Base-by-base conservation (phyloP, 2,113 vertebrate genomes). In the Cephalopholis sonnerati region DNA sequence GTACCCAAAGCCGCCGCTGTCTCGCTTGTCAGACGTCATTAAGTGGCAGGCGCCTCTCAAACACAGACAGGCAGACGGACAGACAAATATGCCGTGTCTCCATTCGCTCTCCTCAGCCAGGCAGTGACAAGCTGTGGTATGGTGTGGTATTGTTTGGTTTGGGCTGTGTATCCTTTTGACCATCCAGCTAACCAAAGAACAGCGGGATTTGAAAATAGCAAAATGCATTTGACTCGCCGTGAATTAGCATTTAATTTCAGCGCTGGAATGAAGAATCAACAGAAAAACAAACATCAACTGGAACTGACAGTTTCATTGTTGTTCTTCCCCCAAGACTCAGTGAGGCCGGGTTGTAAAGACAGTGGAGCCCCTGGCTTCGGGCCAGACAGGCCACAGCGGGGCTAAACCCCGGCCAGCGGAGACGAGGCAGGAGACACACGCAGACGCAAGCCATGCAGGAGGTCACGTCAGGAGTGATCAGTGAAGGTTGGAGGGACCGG, bases 21-120 rank as follows among this genome's bases (percentile, higher is more conserved):
- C 92, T 91, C 73, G 72, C 87, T 86, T 91, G 90, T 93, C 93
- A 93, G 91, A 91, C 61, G 48, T 85, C 75, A 84, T 92, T 91
- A 92, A 90, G 92, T 81, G 89, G 84, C 91, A 74, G 92, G 93
- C 90, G 77, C 92, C 90, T 87, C 90, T 79, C 66, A 50, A 77
- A 80, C 69, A 6, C 88, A 91, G 89, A 91, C 82, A 74, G 61
- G 82, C 83, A 79, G 85, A 87, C 72, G 29, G 82, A 85, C 86
- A 6, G 79, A 90, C 89, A 73, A 83, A 85, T 61, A 75, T 25
- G 79, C 36, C 44, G 65, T 0, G 83, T 87, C 88, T 91, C 70
- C 86, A 16, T 20, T 63, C 13, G 18, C 71, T 70, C 63, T 76
- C 77, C 59, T 64, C 62, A 41, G 73, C 88, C 65, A 7, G 41